Evolutionary conservation across 2,113 vertebrate genomes (phyloP), one percentile per base, ranked within the genome.

Genomic region (Hyperopisus bebe): DNA sequence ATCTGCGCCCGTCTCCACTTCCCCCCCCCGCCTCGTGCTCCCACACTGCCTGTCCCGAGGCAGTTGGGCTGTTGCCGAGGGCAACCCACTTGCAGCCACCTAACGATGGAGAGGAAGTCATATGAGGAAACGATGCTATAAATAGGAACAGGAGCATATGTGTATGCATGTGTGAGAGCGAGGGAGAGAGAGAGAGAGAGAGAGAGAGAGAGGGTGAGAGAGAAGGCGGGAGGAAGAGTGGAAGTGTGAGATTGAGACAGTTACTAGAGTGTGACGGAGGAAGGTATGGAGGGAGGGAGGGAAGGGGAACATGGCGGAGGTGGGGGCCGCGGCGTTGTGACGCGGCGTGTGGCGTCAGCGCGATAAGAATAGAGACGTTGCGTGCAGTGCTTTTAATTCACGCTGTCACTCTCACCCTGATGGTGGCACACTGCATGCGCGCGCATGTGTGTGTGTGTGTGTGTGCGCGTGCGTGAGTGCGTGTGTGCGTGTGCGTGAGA

Each of bases 351-450:
- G 95, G 95, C 96, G 96, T 96, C 96, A 96, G 92, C 91, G 93
- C n/a, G 95, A 95, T 95, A 96, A 96, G 94, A 96, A 96, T 96
- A 96, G 96, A 95, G 96, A 93, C 91, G 91, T 92, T 96, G 95
- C 94, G 95, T 94, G 94, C 95, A 95, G 95, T 88, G 92, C 92
- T 92, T 92, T 92, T 89, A 89, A 89, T 89, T 84, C 50, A 77
- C 88, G 74, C 88, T 89, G 88, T 93, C 94, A 95, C 93, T 94
- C 95, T 95, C 95, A 95, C 95, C 94, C 94, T 93, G 94, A 94
- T 94, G 91, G 90, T 90, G 94, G 93, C 91, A 88, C 82, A 24
- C 50, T 90, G 91, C 91, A 90, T 92, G 89, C 90, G 90, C n/a
- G 89, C 85, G 89, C 48, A 51, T 39, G 80, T 85, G 89, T 88